These are phyloP conservation scores for Eretmocerus hayati DNA, from an alignment of 2,888 invertebrate genomes.

Conservation along the genomic window DNA sequence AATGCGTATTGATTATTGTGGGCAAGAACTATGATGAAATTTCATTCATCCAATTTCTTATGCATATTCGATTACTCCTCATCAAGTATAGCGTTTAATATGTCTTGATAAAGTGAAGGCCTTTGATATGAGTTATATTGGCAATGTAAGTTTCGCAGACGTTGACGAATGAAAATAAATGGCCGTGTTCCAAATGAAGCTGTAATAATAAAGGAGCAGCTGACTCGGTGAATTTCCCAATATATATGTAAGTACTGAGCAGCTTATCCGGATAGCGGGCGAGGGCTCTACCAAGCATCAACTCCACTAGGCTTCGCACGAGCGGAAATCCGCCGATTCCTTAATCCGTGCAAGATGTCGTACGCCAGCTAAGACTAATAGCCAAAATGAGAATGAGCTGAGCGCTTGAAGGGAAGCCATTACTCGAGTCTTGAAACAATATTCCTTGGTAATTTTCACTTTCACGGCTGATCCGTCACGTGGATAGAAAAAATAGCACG, in stretches of 20 bases:
- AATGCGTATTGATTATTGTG: too few species aligned
- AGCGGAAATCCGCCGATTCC: constrained; percentile 28
- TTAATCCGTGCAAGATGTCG: constrained; percentile 43
- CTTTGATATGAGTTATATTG: constrained; percentile 1
- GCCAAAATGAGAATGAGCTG: constrained; percentile 23
- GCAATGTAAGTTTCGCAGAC: constrained; percentile 1
- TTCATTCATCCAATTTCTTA: too few species aligned
- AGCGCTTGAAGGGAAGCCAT: constrained; percentile 34
- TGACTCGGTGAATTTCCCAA: too few species aligned
- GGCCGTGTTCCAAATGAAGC: background rate
- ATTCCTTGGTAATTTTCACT: too few species aligned
- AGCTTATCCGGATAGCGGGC: constrained; percentile 9
- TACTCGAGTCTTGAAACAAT: constrained; percentile 41
- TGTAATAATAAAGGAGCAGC: too few species aligned
- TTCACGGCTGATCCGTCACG: too few species aligned
- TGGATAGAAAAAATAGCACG: too few species aligned
- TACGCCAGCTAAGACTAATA: constrained; percentile 30
- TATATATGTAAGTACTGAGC: constrained; percentile 5
- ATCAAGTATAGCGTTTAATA: too few species aligned
- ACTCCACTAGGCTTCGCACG: constrained; percentile 7
- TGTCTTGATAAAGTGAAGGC: too few species aligned
- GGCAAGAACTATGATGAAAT: too few species aligned
- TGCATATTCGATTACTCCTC: too few species aligned
- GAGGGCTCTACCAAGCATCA: too few species aligned
- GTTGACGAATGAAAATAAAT: constrained; percentile 16